phyloP scores from a whole-genome alignment of 2,113 vertebrate species.

The Phrynocephalus versicolor region DNA sequence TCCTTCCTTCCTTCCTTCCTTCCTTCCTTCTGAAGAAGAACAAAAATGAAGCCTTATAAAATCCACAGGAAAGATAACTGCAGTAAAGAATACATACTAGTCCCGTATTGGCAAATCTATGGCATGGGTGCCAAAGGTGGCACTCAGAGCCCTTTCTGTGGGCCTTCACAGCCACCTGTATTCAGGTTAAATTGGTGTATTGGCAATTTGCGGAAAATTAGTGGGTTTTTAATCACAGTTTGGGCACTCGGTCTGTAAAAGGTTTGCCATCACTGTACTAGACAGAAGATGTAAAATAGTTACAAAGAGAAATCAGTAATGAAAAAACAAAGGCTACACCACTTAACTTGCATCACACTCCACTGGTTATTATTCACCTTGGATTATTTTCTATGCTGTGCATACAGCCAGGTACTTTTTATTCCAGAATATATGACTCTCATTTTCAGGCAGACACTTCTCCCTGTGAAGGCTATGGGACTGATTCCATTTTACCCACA shows the following conservation, averaged over 20 bases:
- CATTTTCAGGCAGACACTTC: neutral
- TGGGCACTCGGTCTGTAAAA: no score
- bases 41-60: slow-evolving; percentile 38
- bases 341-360: slow-evolving; percentile 14
- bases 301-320: neutral
- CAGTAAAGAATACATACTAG: neutral
- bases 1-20: slow-evolving; percentile 43
- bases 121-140: no score
- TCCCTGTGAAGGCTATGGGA: neutral
- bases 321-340: neutral
- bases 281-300: slow-evolving; percentile 8
- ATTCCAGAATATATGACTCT: slow-evolving; percentile 20
- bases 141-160: no score
- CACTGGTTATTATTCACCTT: slow-evolving; percentile 31
- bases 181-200: no score
- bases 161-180: no score
- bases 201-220: no score
- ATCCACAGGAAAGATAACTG: slow-evolving; percentile 8
- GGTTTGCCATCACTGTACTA: no score
- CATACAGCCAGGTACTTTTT: neutral
- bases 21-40: slow-evolving; percentile 39
- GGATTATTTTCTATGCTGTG: slow-evolving; percentile 26
- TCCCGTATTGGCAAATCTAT: no score
- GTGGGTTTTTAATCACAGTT: no score
- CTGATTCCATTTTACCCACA: neutral